Conservation (phyloP, 2,888 invertebrate species). For the Zaprionus lineosus region DNA sequence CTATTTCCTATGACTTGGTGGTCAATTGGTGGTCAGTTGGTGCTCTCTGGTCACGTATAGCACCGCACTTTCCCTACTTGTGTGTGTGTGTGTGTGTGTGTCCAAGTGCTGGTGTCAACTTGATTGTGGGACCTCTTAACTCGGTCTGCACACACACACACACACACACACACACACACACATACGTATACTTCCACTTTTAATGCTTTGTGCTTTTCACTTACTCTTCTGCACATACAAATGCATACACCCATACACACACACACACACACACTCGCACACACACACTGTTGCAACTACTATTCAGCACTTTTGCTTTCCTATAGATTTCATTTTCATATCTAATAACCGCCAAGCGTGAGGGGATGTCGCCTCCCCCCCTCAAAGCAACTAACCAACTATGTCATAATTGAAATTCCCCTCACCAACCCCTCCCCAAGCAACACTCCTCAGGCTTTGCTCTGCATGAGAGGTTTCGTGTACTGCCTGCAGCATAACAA, state of each 20-base stretch:
- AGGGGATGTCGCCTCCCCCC: slow-evolving; percentile 9
- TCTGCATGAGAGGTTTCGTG: slow-evolving; percentile 30
- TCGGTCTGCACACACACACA: no score
- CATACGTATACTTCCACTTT: background rate
- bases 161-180: background rate
- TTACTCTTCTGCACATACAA: slow-evolving; percentile 7
- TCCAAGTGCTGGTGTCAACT: slow-evolving; percentile 19
- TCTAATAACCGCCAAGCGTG: slow-evolving; percentile 26
- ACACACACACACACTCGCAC: slow-evolving; percentile 15
- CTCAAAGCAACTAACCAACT: slow-evolving; percentile 34
- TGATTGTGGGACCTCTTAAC: slow-evolving; percentile 24
- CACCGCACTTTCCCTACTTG: slow-evolving; percentile 38
- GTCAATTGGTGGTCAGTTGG: slow-evolving; percentile 1
- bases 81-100: no score
- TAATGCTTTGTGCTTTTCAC: slow-evolving; percentile 37
- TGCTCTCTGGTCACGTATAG: slow-evolving; percentile 35
- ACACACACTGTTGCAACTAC: slow-evolving; percentile 29
- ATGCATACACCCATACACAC: background rate
- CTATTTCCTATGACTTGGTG: slow-evolving; percentile 17
- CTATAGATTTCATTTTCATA: slow-evolving; percentile 58
- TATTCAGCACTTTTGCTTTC: slow-evolving; percentile 67
- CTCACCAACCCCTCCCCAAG: slow-evolving; percentile 1
- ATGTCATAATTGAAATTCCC: slow-evolving; percentile 64
- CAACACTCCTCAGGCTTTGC: slow-evolving; percentile 1
- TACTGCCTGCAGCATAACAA: no score